A percentile compares a stretch with the other conserved stretches of the same genome.
These are phyloP conservation scores for Australoheros scitulus DNA, from an alignment of 2,113 vertebrate species.

Conservation along the genomic window DNA sequence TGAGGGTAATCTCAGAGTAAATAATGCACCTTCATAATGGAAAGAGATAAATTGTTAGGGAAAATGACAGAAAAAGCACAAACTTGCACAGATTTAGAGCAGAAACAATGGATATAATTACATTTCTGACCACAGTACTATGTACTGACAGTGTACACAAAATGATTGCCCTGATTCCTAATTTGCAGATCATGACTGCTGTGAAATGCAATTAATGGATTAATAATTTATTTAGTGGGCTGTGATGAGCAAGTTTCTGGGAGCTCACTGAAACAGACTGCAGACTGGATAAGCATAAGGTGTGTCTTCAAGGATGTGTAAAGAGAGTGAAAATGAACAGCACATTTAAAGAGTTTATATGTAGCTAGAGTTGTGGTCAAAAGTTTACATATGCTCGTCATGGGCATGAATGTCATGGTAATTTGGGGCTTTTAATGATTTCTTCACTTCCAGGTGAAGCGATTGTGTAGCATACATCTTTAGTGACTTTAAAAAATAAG, in stretches of 20 bases:
- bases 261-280: conserved; percentile 9
- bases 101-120: conserved; percentile 36
- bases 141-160: conserved; percentile 26
- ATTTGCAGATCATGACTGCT: conserved; percentile 63
- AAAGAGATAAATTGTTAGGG: neutral
- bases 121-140: conserved; percentile 41
- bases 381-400: neutral
- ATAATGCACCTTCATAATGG: conserved; percentile 3
- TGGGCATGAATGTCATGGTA: neutral
- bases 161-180: conserved; percentile 53
- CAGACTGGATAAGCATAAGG: neutral
- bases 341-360: conserved; percentile 27
- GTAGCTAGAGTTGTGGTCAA: neutral
- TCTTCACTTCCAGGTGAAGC: neutral
- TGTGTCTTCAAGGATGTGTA: neutral
- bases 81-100: conserved; percentile 13
- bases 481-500: no score
- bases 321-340: neutral
- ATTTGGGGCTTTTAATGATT: neutral
- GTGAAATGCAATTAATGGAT: conserved; percentile 67
- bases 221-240: conserved; percentile 66
- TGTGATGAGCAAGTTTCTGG: conserved; percentile 40
- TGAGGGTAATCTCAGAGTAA: neutral
- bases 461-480: no score
- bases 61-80: conserved; percentile 6